phyloP scores from a whole-genome alignment of 2,888 invertebrate species.

The Zygaena filipendulae region DNA sequence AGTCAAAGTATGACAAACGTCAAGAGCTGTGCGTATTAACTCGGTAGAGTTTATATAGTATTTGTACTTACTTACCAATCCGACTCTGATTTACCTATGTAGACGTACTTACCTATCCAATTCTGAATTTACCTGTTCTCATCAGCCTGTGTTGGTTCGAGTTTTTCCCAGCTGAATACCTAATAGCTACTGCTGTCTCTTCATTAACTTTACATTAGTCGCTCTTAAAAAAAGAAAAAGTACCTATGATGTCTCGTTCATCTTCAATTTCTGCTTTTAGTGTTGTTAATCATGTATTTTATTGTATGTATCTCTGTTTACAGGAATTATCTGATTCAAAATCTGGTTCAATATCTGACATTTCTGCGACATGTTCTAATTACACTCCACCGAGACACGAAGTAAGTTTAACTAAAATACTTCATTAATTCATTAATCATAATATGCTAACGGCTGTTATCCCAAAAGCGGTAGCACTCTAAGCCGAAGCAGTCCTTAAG shows the following conservation, averaged over 20 bases:
- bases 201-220: constrained; percentile 15
- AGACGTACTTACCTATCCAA: constrained; percentile 7
- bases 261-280: constrained; percentile 14
- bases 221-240: constrained; percentile 14
- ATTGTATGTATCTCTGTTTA: constrained; percentile 15
- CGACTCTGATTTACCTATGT: too few species aligned
- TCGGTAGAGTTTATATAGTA: too few species aligned
- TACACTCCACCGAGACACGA: constrained; percentile 15
- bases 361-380: constrained; percentile 13
- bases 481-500: constrained; percentile 8
- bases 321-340: constrained; percentile 8
- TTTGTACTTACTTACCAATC: too few species aligned
- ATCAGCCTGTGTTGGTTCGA: constrained; percentile 9
- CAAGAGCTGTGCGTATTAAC: too few species aligned
- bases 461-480: constrained; percentile 13
- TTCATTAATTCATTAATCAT: constrained; percentile 12
- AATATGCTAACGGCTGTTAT: constrained; percentile 9
- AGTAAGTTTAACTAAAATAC: constrained; percentile 13
- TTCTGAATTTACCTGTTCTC: constrained; percentile 6
- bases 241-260: constrained; percentile 15
- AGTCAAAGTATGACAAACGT: too few species aligned
- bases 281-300: constrained; percentile 15
- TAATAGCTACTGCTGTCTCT: constrained; percentile 15
- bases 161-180: constrained; percentile 13
- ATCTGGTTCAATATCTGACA: constrained; percentile 13